A percentile compares a stretch with the other conserved stretches of the same genome.
These are phyloP conservation scores for Cybosia mesomella DNA, from an alignment of 2,888 invertebrate species.

Conservation along the genomic window DNA sequence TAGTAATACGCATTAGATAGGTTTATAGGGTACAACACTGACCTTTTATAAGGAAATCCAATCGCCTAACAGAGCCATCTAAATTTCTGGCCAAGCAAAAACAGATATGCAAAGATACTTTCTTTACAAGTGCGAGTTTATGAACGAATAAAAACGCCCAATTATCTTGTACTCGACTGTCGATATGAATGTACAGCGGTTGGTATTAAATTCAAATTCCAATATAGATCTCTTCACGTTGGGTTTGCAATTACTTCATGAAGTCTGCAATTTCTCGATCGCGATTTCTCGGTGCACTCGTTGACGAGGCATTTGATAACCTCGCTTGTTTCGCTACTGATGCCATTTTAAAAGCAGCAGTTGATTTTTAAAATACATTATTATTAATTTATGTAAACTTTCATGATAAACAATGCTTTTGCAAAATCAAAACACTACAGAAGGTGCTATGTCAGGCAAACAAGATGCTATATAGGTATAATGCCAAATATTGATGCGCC, in stretches of 20 bases:
- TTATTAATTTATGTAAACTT: slow-evolving; percentile 49
- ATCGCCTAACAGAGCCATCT: slow-evolving; percentile 93
- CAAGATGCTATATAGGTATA: not conserved
- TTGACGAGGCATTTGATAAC: slow-evolving; percentile 53
- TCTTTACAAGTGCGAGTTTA: slow-evolving; percentile 92
- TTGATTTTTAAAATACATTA: slow-evolving; percentile 24
- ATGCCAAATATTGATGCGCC: not conserved
- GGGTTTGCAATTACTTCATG: slow-evolving; percentile 72
- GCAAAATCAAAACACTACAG: not conserved
- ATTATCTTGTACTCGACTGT: slow-evolving; percentile 96
- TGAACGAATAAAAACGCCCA: slow-evolving; percentile 97
- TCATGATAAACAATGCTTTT: not conserved
- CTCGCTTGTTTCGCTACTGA: slow-evolving; percentile 75
- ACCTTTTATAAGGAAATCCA: slow-evolving; percentile 93
- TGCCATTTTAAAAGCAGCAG: slow-evolving; percentile 66
- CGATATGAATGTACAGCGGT: slow-evolving; percentile 92
- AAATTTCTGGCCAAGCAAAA: slow-evolving; percentile 94
- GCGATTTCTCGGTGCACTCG: slow-evolving; percentile 48
- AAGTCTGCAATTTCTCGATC: slow-evolving; percentile 63
- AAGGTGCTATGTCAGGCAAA: not conserved
- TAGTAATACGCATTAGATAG: no score
- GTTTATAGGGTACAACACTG: no score
- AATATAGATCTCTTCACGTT: slow-evolving; percentile 84
- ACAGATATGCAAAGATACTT: slow-evolving; percentile 93
- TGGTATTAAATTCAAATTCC: slow-evolving; percentile 92